Conservation (phyloP, 2,113 vertebrate genomes). For the Sander lucioperca region DNA sequence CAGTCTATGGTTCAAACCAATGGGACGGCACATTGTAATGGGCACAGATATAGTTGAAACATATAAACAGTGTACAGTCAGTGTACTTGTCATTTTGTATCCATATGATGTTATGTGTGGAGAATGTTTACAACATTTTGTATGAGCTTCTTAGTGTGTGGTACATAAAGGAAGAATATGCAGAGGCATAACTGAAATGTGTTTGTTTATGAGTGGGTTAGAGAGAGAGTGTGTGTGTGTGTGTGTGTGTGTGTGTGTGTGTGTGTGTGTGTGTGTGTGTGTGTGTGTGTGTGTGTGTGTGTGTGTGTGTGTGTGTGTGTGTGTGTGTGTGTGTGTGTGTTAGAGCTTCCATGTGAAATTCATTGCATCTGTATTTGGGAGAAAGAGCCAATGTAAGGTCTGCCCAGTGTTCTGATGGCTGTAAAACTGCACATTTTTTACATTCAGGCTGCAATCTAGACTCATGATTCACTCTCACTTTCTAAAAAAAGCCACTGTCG, state of each 20-base stretch:
- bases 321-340: not conserved
- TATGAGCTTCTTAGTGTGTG: slow-evolving; percentile 48
- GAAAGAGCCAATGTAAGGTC: slow-evolving; percentile 52
- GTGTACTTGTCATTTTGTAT: slow-evolving; percentile 44
- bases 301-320: slow-evolving; percentile 9
- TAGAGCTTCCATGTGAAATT: slow-evolving; percentile 71
- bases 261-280: not conserved
- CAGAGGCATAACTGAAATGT: slow-evolving; percentile 11
- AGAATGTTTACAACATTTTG: slow-evolving; percentile 67
- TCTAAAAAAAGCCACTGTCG: slow-evolving; percentile 18
- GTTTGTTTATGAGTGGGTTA: slow-evolving; percentile 10
- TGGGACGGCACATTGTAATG: not conserved
- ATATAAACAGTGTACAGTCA: slow-evolving; percentile 38
- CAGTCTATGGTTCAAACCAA: not conserved
- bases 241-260: slow-evolving; percentile 17
- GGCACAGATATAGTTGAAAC: slow-evolving; percentile 23
- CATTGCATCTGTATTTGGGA: slow-evolving; percentile 60
- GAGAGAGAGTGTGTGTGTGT: slow-evolving; percentile 18
- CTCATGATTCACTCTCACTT: slow-evolving; percentile 38
- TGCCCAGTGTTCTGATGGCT: slow-evolving; percentile 45
- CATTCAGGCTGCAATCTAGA: slow-evolving; percentile 37
- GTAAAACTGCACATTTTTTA: slow-evolving; percentile 42
- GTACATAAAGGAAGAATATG: slow-evolving; percentile 64
- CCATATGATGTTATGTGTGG: slow-evolving; percentile 25
- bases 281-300: slow-evolving; percentile 13